Base-by-base conservation (phyloP, 2,797 vertebrate genomes). In the Dipus sagitta region DNA sequence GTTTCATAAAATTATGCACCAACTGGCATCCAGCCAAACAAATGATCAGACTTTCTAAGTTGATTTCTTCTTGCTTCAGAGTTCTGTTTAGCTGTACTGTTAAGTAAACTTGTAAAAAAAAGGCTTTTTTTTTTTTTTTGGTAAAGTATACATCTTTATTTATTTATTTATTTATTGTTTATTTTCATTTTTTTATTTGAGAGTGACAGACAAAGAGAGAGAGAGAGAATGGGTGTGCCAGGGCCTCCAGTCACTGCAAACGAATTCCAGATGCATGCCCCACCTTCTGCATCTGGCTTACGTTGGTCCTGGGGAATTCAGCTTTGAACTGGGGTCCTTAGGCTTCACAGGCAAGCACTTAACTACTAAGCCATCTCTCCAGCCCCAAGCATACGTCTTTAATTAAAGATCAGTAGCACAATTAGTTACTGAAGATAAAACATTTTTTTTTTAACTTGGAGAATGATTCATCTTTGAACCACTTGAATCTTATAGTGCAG, bases 21-120 rank as follows among this genome's bases (percentile, higher is more conserved):
- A 90, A 91, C 72, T 96, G 89, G 94, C 70, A 94, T 28, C 96
- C 92, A 87, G 64, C 82, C 82, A 96, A 93, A 84, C 67, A 89
- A 92, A 96, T 83, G 88, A 91, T 80, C 90, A 86, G 68, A 72
- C 58, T 72, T 90, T 91, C 21, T 24, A 90, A 92, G 86, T 77
- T 92, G 80, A 93, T 82, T 85, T 10, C 68, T 92, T 93, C 81
- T 92, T 96, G 93, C 58, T 89, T 90, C 54, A 80, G 75, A 93
- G 80, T 93, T 96, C 64, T 62, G 65, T 93, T 95, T 91, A 91
- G 32, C 70, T 93, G 34, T 93, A 23, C 18, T 87, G 90, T 90
- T 94, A 64, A 93, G 92, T 80, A 90, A 88, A 94, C 74, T 85
- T 65, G 84, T 82, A 80, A 87, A 6, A 87, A 6, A 95, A 79